phyloP scores from a whole-genome alignment of 2,113 vertebrate genomes.

The Polyodon spathula region DNA sequence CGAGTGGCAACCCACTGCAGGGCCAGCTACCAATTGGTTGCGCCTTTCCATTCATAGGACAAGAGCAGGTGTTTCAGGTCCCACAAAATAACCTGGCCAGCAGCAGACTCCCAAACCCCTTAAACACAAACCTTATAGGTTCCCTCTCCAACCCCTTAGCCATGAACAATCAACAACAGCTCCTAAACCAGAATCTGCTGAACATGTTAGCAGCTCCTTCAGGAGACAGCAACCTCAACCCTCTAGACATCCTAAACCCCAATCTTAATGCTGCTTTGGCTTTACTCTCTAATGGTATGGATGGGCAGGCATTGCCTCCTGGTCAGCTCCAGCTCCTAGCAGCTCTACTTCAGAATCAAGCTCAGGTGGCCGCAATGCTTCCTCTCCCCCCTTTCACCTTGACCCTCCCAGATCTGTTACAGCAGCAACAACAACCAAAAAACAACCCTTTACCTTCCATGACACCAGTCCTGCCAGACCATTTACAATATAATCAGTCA shows the following conservation, averaged over 20 bases:
- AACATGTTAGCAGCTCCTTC: constrained; percentile 70
- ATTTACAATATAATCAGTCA: constrained; percentile 55
- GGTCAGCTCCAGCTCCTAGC: constrained; percentile 67
- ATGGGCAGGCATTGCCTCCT: constrained; percentile 63
- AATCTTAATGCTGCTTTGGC: constrained; percentile 63
- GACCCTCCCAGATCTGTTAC: constrained; percentile 59
- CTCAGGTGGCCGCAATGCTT: constrained; percentile 60
- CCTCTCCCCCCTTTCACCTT: constrained; percentile 64
- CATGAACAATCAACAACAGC: constrained; percentile 54
- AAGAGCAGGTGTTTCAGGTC: constrained; percentile 63
- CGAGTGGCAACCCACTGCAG: constrained; percentile 57
- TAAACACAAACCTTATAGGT: constrained; percentile 64
- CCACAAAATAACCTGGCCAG: constrained; percentile 58
- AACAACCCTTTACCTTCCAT: constrained; percentile 50
- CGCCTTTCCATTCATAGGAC: constrained; percentile 59
- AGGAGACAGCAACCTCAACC: constrained; percentile 73
- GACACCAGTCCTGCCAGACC: constrained; percentile 50
- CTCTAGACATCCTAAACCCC: constrained; percentile 65
- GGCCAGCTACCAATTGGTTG: constrained; percentile 58
- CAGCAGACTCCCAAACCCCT: constrained; percentile 59
- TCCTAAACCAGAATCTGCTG: constrained; percentile 72
- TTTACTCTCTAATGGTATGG: constrained; percentile 58
- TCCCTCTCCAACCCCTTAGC: constrained; percentile 69
- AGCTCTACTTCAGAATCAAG: constrained; percentile 65
- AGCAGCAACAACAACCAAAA: constrained; percentile 55